Evolutionary conservation across 1,140 invertebrate genomes (phyloP).

Genomic region (Sitobion miscanthi): DNA sequence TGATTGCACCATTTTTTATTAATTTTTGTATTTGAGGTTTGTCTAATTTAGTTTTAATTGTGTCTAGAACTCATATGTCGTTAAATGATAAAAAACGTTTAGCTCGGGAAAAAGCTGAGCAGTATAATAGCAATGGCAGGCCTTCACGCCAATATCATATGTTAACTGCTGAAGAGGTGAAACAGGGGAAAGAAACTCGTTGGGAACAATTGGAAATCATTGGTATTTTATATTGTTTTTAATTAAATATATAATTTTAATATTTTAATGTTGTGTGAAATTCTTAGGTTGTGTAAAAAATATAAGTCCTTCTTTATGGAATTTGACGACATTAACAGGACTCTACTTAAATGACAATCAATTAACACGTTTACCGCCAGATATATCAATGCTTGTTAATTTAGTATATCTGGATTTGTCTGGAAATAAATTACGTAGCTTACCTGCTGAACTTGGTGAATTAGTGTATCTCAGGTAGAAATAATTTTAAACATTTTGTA

Average conservation of each 20-base stretch:
- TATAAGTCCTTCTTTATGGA: slow-evolving; percentile 88
- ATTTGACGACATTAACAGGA: slow-evolving; percentile 87
- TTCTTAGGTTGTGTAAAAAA: slow-evolving; percentile 74
- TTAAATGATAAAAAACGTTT: slow-evolving; percentile 50
- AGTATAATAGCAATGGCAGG: slow-evolving; percentile 51
- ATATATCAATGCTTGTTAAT: slow-evolving; percentile 83
- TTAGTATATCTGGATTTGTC: slow-evolving; percentile 90
- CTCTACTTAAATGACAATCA: slow-evolving; percentile 95
- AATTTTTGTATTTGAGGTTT: neutral
- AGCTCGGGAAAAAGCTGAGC: slow-evolving; percentile 45
- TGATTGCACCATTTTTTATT: neutral
- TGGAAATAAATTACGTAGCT: slow-evolving; percentile 88
- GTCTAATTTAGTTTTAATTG: neutral
- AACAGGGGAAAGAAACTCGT: slow-evolving; percentile 87
- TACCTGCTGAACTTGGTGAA: slow-evolving; percentile 95
- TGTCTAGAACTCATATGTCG: slow-evolving; percentile 46
- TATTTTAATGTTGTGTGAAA: slow-evolving; percentile 9
- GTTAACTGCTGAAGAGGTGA: slow-evolving; percentile 89
- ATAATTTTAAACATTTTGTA: neutral
- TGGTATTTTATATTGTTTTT: slow-evolving; percentile 62
- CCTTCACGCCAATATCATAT: slow-evolving; percentile 79
- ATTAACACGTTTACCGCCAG: slow-evolving; percentile 83
- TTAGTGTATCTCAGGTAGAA: slow-evolving; percentile 85
- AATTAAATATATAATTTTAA: neutral
- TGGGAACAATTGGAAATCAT: slow-evolving; percentile 83